These are phyloP conservation scores for Narcine bancroftii DNA, from an alignment of 2,113 vertebrate genomes.

Conservation along the genomic window DNA sequence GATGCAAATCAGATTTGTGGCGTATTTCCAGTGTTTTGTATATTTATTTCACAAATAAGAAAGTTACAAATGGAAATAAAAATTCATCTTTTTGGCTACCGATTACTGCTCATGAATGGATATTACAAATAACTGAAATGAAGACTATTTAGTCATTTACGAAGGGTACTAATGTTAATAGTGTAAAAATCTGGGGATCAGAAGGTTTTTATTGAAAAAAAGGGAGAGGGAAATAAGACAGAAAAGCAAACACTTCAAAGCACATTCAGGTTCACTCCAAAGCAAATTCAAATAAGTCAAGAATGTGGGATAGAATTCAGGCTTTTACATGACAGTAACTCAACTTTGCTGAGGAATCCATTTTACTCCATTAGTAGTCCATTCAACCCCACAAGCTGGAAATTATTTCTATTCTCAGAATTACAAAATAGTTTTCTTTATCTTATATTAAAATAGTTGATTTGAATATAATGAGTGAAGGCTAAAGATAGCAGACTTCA, in stretches of 20 bases:
- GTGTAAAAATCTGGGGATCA: not conserved
- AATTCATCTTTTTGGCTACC: not conserved
- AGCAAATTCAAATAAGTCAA: not conserved
- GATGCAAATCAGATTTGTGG: too few species aligned
- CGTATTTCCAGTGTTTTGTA: too few species aligned
- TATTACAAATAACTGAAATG: not conserved
- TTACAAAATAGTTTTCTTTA: not conserved
- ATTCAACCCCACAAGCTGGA: not conserved
- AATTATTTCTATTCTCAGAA: not conserved
- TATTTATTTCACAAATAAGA: not conserved
- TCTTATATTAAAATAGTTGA: not conserved
- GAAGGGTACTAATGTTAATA: not conserved
- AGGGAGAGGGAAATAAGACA: not conserved
- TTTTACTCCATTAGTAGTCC: not conserved
- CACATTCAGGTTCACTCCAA: not conserved
- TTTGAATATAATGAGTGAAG: not conserved
- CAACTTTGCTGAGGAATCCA: not conserved
- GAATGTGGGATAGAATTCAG: not conserved
- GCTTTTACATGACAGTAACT: not conserved
- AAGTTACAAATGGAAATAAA: not conserved
- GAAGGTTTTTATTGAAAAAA: not conserved
- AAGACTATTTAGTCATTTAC: not conserved
- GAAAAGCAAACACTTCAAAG: not conserved
- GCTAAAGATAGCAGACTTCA: not conserved
- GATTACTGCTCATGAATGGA: not conserved